Conservation (phyloP, 2,113 vertebrate genomes). For the Haemorhous mexicanus region DNA sequence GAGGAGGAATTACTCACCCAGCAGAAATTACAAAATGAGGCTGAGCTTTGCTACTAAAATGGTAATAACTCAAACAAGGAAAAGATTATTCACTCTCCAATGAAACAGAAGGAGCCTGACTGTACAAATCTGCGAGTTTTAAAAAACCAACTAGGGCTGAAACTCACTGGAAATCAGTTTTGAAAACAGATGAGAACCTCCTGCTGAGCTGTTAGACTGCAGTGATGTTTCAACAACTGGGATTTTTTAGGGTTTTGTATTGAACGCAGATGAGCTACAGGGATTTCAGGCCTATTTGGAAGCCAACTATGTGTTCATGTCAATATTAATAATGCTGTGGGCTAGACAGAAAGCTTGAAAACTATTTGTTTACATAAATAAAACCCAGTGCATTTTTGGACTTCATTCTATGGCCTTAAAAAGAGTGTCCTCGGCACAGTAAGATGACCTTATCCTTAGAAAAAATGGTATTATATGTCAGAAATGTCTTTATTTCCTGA, state of each 20-base stretch:
- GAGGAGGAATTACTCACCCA: constrained; percentile 16
- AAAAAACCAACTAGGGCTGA: neutral
- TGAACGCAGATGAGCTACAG: neutral
- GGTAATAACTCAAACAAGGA: neutral
- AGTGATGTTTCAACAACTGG: neutral
- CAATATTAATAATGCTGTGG: neutral
- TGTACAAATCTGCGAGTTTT: neutral
- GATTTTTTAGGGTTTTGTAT: neutral
- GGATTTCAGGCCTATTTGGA: neutral
- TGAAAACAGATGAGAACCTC: neutral
- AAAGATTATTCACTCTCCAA: neutral
- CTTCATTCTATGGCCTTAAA: neutral
- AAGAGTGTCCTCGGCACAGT: neutral
- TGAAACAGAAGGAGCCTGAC: neutral
- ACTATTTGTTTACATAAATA: constrained; percentile 15
- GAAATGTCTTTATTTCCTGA: constrained; percentile 16
- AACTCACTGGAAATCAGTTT: neutral
- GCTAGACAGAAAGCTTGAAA: constrained; percentile 10
- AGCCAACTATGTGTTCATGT: neutral
- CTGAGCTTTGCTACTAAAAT: constrained; percentile 21
- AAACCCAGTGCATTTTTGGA: neutral
- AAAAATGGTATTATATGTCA: neutral
- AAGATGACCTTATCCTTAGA: neutral
- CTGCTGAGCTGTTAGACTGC: neutral
- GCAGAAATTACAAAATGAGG: neutral